Evolutionary conservation across 2,797 vertebrate species (phyloP).

Genomic region (Arctocebus calabarensis): DNA sequence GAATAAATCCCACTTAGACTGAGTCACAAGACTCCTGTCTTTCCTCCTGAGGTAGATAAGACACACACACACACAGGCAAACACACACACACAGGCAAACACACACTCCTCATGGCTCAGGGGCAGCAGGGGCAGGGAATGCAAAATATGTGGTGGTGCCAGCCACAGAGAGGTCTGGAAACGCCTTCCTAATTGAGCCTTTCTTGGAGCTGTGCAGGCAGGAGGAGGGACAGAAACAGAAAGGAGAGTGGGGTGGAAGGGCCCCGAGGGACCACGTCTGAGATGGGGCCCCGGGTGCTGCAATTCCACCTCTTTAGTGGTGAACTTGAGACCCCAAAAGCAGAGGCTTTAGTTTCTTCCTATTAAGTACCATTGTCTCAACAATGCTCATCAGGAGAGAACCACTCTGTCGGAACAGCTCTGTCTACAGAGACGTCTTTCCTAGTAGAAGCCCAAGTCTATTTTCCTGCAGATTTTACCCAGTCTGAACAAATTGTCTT

Average conservation of each 20-base stretch:
- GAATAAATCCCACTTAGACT: background rate
- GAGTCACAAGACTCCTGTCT: background rate
- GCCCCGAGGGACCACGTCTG: background rate
- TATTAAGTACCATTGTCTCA: background rate
- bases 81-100: background rate
- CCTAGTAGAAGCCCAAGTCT: background rate
- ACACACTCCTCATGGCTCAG: background rate
- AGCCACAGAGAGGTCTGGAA: constrained; percentile 70
- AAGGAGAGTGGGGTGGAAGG: background rate
- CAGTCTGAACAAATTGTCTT: background rate
- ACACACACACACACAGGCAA: background rate
- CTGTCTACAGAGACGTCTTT: background rate
- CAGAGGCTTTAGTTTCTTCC: background rate
- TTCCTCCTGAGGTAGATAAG: constrained; percentile 42
- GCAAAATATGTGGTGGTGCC: constrained; percentile 77
- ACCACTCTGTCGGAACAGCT: background rate
- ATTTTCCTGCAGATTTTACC: background rate
- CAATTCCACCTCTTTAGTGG: background rate
- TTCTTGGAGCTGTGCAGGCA: constrained; percentile 18
- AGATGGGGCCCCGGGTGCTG: background rate
- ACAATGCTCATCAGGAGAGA: background rate
- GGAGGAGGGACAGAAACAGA: background rate
- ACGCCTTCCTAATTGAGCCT: constrained; percentile 70
- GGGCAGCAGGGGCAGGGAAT: constrained; percentile 69
- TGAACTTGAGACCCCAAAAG: background rate